Percentiles rank a stretch among this genome's conserved stretches.
These are phyloP conservation scores for Pipistrellus nathusii DNA, from an alignment of 2,797 vertebrate genomes.

Conservation along the genomic window DNA sequence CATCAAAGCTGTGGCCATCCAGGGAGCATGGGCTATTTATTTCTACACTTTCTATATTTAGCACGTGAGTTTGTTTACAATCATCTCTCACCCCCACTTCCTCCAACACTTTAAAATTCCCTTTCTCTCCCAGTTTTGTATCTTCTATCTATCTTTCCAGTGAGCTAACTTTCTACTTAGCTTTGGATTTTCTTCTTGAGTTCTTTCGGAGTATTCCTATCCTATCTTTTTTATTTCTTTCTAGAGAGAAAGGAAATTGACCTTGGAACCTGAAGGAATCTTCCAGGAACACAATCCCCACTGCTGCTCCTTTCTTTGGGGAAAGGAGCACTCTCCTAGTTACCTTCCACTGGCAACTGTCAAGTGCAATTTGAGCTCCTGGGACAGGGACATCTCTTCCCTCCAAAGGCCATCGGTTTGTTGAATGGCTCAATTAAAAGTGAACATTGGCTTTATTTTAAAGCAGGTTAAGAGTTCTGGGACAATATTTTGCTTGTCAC, in stretches of 20 bases:
- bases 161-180: not conserved
- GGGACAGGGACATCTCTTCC: not conserved
- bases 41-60: conserved; percentile 80
- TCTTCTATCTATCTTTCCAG: not conserved
- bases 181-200: conserved; percentile 25
- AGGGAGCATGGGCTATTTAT: conserved; percentile 78
- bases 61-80: conserved; percentile 71
- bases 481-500: conserved; percentile 32
- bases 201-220: not conserved
- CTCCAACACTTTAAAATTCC: conserved; percentile 72
- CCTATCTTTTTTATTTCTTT: conserved; percentile 36
- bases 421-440: conserved; percentile 41
- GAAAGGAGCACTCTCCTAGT: not conserved
- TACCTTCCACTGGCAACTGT: not conserved
- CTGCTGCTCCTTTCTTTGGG: not conserved
- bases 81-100: conserved; percentile 68
- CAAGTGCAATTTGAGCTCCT: conserved; percentile 10
- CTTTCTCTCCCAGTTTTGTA: conserved; percentile 63
- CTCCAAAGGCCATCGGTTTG: not conserved
- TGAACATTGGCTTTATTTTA: conserved; percentile 47
- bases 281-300: not conserved
- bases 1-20: conserved; percentile 80
- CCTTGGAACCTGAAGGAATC: not conserved
- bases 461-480: conserved; percentile 15
- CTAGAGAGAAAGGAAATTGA: conserved; percentile 25